Base-by-base conservation (phyloP, 2,113 vertebrate species). In the Anoura caudifer region DNA sequence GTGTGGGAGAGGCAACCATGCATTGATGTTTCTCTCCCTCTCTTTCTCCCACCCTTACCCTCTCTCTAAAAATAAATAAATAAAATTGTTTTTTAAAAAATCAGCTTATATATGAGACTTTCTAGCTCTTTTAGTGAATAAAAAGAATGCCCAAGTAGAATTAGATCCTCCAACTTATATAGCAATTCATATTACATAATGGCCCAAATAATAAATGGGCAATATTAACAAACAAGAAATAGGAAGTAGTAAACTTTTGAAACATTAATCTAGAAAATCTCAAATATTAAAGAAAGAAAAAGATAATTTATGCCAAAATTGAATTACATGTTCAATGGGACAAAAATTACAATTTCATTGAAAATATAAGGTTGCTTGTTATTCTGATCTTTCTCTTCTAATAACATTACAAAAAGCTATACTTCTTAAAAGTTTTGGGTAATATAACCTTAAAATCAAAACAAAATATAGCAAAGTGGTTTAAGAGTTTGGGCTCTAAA, bases 401-500 rank as follows among this genome's bases (percentile, higher is more conserved):
- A 75, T 20, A 20, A 77, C 22, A 2, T n/a, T 77, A 31, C 22
- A 63, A 45, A 79, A 70, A 65, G 38, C 14, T 76, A 65, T 65
- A 14, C n/a, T 67, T 92, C 5, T 91, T 67, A 90, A 31, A 28
- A 91, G 59, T 41, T 70, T 61, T 75, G 43, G 45, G 36, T 70
- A 95, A 87, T 33, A 94, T 33, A 90, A 52, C 12, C n/a, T 92
- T 86, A 82, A 76, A 94, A 54, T 86, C 50, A 75, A 81, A 89
- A 86, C 5, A 26, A 89, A 75, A 87, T 72, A 65, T 0, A 94
- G 22, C 26, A 89, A 6, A 61, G 15, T 43, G 31, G 63, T 82
- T 69, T 75, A 73, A 81, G 80, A 94, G 38, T 83, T 70, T 72
- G 56, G 38, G n/a, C 24, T 87, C 43, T 59, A 36, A 26, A 54